Conservation (phyloP, 2,888 invertebrate species). For the Polydrusus cervinus region DNA sequence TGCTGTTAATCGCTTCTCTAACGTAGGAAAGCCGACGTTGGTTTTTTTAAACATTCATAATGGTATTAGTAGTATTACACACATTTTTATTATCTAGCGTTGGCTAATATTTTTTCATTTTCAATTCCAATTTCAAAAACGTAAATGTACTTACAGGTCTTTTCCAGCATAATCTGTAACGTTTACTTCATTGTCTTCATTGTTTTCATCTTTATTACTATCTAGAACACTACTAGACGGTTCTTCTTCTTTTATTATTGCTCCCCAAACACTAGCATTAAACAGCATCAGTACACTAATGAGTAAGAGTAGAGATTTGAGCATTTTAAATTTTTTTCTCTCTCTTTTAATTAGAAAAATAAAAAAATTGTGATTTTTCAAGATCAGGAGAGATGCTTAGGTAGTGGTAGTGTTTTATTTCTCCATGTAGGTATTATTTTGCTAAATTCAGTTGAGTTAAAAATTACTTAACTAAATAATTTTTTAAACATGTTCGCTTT, state of each 20-base stretch:
- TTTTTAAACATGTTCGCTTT: background rate
- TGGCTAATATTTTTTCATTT: too few relatives aligned
- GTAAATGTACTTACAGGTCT: conserved; percentile 38
- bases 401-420: background rate
- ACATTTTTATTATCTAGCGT: too few relatives aligned
- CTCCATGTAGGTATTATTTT: background rate
- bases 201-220: background rate
- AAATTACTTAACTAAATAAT: conserved; percentile 10
- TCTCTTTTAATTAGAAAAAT: background rate
- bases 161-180: conserved; percentile 8
- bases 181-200: background rate
- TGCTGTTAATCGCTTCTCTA: too few relatives aligned
- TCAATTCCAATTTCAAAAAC: too few relatives aligned
- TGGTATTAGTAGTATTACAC: too few relatives aligned
- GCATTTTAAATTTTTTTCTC: background rate
- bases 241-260: conserved; percentile 11
- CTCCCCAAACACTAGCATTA: too few relatives aligned
- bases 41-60: too few relatives aligned
- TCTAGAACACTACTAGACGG: background rate
- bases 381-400: background rate
- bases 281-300: background rate
- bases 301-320: too few relatives aligned
- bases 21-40: too few relatives aligned
- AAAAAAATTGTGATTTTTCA: background rate
- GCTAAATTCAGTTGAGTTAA: conserved; percentile 5